A percentile compares a stretch with the other conserved stretches of the same genome.
Conservation (phyloP, 2,888 invertebrate species). For the Polyploca ridens region DNA sequence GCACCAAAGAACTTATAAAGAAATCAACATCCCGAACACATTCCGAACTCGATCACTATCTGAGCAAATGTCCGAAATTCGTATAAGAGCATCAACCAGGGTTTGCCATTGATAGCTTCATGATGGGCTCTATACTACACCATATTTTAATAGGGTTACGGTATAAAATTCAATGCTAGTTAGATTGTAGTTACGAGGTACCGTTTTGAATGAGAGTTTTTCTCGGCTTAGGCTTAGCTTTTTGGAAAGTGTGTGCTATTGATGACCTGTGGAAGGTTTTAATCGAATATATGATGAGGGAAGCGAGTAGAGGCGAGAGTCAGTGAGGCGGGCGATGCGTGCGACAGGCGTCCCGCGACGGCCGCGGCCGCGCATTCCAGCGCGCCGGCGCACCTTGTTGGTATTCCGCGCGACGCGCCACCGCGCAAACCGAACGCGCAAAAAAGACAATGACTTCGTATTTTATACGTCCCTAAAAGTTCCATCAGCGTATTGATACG, state of each 20-base stretch:
- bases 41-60: slow-evolving; percentile 48
- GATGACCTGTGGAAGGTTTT: slow-evolving; percentile 19
- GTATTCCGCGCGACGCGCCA: slow-evolving; percentile 67
- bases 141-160: background rate
- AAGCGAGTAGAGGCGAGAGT: slow-evolving; percentile 24
- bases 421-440: slow-evolving; percentile 70
- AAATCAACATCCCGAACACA: slow-evolving; percentile 54
- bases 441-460: slow-evolving; percentile 80
- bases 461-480: slow-evolving; percentile 79
- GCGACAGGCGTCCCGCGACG: slow-evolving; percentile 18
- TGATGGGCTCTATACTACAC: background rate
- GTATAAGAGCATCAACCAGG: slow-evolving; percentile 34
- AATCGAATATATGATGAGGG: slow-evolving; percentile 26
- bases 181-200: background rate
- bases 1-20: slow-evolving; percentile 54
- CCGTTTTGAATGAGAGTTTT: slow-evolving; percentile 43
- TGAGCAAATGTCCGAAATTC: slow-evolving; percentile 43
- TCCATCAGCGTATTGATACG: slow-evolving; percentile 74
- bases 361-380: slow-evolving; percentile 42
- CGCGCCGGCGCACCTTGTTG: slow-evolving; percentile 64
- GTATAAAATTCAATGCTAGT: background rate
- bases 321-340: slow-evolving; percentile 16
- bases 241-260: slow-evolving; percentile 41
- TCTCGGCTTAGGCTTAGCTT: slow-evolving; percentile 31
- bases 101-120: slow-evolving; percentile 30